phyloP scores from a whole-genome alignment of 2,888 invertebrate genomes.

The Bellardia pandia region DNA sequence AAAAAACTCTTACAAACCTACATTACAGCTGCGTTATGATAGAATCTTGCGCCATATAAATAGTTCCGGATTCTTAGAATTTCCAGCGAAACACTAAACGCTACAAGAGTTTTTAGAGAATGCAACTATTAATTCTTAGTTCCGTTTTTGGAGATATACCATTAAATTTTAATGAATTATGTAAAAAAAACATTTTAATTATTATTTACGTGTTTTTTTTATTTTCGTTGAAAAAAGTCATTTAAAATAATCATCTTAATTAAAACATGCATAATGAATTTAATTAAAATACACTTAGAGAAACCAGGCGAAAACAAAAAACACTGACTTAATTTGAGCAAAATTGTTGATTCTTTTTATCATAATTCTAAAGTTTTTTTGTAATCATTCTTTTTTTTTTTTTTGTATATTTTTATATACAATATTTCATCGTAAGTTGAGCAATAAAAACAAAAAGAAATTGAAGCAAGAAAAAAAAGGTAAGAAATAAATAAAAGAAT shows the following conservation, averaged over 20 bases:
- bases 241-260: constrained; percentile 72
- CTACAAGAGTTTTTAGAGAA: constrained; percentile 1
- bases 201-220: constrained; percentile 17
- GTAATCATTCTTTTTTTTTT: not conserved
- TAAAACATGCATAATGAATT: constrained; percentile 71
- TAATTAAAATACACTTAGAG: constrained; percentile 66
- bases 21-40: not conserved
- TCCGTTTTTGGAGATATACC: constrained; percentile 60
- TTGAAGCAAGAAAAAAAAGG: constrained; percentile 23
- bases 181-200: constrained; percentile 61
- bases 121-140: constrained; percentile 29
- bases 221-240: constrained; percentile 55
- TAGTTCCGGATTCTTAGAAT: constrained; percentile 54
- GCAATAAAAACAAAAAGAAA: constrained; percentile 40
- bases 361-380: constrained; percentile 35
- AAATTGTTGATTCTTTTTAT: constrained; percentile 44
- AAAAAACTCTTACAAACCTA: no score
- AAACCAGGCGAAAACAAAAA: not conserved
- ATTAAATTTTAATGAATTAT: constrained; percentile 56
- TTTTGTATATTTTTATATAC: not conserved
- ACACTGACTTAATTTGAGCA: constrained; percentile 58
- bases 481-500: constrained; percentile 69
- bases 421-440: constrained; percentile 58
- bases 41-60: constrained; percentile 8
- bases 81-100: not conserved